Percentiles rank a stretch among this genome's conserved stretches.
Evolutionary conservation across 2,888 invertebrate species (phyloP).

Genomic region (Amiota minor): DNA sequence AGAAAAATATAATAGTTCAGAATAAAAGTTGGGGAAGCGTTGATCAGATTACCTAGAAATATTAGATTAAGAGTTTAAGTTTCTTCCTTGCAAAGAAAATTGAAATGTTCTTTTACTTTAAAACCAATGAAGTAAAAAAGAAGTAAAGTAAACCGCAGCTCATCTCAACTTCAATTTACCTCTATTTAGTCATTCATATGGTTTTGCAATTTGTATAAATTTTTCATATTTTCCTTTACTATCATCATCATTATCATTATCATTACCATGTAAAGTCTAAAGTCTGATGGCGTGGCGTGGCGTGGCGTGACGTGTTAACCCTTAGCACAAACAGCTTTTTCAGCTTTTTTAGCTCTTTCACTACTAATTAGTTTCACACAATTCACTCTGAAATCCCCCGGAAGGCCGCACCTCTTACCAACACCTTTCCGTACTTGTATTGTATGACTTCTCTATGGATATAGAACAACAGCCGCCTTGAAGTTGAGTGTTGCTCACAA

Average conservation of each 20-base stretch:
- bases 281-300: no score
- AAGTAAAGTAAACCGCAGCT: no score
- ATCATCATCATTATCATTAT: background rate
- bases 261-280: no score
- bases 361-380: slow-evolving; percentile 60
- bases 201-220: background rate
- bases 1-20: no score
- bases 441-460: background rate
- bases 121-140: no score
- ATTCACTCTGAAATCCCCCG: background rate
- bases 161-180: no score
- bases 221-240: slow-evolving; percentile 4
- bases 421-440: background rate
- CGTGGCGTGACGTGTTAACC: background rate
- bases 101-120: no score
- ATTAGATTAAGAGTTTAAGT: no score
- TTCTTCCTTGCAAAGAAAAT: no score
- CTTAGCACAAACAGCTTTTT: slow-evolving; percentile 29
- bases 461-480: background rate
- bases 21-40: no score
- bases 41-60: no score
- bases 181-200: no score
- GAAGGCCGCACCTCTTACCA: background rate
- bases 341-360: slow-evolving; percentile 24
- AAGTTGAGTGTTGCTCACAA: slow-evolving; percentile 44